Evolutionary conservation across 2,888 invertebrate genomes (phyloP), one percentile per base, ranked within the genome.

Genomic region (Sinhomidia bicolor): DNA sequence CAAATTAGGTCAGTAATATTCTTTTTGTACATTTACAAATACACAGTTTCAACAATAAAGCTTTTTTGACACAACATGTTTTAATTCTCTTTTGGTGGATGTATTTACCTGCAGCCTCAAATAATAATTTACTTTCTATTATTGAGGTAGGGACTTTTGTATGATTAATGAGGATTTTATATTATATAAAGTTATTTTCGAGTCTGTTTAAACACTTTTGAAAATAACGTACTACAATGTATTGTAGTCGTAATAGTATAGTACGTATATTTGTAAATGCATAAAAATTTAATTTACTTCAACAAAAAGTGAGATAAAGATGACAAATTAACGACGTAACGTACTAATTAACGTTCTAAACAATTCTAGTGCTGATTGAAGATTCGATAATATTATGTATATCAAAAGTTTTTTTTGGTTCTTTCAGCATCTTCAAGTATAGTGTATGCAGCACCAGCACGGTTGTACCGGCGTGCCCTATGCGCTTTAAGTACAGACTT

Each of bases 21-120:
- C 4, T 36, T 68, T 74, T 74, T 74, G 74, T 74, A 74, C 74
- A 74, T 74, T 47, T 74, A 74, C 47, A 74, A 74, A 74, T 74
- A 74, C 71, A 71, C 74, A 74, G 74, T 74, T 74, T 74, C 47
- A 47, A 74, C 47, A 74, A 26, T 74, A 74, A 74, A 74, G 74
- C 74, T 74, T 74, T 71, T 71, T 71, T 74, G 74, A 74, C 74
- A 74, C 74, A 74, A 74, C 74, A 41, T 17, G 36, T 0, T 65
- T 32, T 65, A 32, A 0, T 41, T 62, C 51, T 51, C 51, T 51
- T 51, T 51, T 51, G 36, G 36, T 36, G 36, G 36, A 6, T 4
- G 36, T 9, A 36, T 4, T 36, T 36, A 4, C 9, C 4, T 7
- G 47, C 47, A 12, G 47, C 47, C 12, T 2, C 47, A 47, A 7